phyloP scores from a whole-genome alignment of 37 sponge, comb jelly and placozoan species.

The Sycon ciliatum region DNA sequence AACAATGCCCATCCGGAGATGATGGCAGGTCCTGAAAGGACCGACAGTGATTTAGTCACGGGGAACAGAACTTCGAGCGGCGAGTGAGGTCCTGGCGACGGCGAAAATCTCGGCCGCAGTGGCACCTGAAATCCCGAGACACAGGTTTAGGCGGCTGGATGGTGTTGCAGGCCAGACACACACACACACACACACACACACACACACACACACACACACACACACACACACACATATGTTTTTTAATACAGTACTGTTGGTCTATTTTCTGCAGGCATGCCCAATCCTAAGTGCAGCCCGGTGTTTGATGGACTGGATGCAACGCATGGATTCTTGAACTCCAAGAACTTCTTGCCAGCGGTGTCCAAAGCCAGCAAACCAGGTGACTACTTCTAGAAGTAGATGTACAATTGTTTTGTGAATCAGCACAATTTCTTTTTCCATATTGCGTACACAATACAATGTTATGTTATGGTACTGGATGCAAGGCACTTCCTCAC shows the following conservation, averaged over 20 bases:
- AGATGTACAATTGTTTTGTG: neutral
- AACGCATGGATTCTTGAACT: constrained; percentile 72
- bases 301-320: constrained; percentile 51
- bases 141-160: too few relatives aligned
- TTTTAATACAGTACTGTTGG: neutral
- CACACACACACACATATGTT: neutral
- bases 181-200: constrained; percentile 35
- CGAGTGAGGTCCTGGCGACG: too few relatives aligned
- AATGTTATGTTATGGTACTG: too few relatives aligned
- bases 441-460: too few relatives aligned
- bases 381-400: constrained; percentile 33
- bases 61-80: too few relatives aligned
- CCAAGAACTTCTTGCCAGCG: constrained; percentile 77
- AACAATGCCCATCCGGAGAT: neutral
- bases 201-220: constrained; percentile 37
- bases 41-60: neutral
- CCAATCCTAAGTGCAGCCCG: constrained; percentile 59
- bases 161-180: too few relatives aligned
- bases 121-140: too few relatives aligned
- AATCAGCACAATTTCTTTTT: too few relatives aligned
- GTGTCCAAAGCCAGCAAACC: constrained; percentile 78
- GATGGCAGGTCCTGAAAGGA: neutral
- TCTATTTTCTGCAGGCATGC: constrained; percentile 36
- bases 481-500: too few relatives aligned
- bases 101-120: too few relatives aligned